Base-by-base conservation (phyloP, 2,797 vertebrate species). In the Sciurus vulgaris region DNA sequence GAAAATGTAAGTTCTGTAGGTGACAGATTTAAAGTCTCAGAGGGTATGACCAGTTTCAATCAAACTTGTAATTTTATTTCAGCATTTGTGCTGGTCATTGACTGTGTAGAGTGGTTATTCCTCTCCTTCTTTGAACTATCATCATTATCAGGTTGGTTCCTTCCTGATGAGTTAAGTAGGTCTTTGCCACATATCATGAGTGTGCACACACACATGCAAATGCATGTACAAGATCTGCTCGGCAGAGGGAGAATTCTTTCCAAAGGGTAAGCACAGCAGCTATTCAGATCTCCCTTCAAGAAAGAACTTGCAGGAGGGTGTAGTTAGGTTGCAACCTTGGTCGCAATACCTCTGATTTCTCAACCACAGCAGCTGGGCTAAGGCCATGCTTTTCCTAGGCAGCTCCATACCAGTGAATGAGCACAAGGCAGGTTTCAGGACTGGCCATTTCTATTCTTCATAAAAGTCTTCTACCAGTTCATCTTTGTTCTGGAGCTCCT, bases 371-470 rank as follows among this genome's bases (percentile, higher is more conserved):
- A 15, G 15, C 4, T 54, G 65, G 56, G 38, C 18, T 49, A 72
- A 51, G 44, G n/a, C 56, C 59, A 59, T 10, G 18, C 9, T 65
- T 73, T 76, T 38, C 74, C 35, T 47, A 41, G 20, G n/a, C 15
- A 15, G 12, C 12, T 12, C 22, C 28, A 44, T 0, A 1, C 1
- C 30, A 44, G 14, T 0, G 14, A 20, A 49, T 20, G 17, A 69
- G 84, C n/a, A 59, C 2, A 2, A 15, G 3, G 15, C 8, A 2
- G 44, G 65, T 30, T 26, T 8, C 5, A 7, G n/a, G 44, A 20
- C n/a, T 67, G 77, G 63, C 61, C 49, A 22, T 22, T 35, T 72
- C 41, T 4, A 1, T 35, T 74, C 67, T 26, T 35, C 44, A 15
- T 24, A 11, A 24, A 28, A 73, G 51, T 61, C 22, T 12, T 30